Base-by-base conservation (phyloP, 2,888 invertebrate species). In the Trachelus stipa region DNA sequence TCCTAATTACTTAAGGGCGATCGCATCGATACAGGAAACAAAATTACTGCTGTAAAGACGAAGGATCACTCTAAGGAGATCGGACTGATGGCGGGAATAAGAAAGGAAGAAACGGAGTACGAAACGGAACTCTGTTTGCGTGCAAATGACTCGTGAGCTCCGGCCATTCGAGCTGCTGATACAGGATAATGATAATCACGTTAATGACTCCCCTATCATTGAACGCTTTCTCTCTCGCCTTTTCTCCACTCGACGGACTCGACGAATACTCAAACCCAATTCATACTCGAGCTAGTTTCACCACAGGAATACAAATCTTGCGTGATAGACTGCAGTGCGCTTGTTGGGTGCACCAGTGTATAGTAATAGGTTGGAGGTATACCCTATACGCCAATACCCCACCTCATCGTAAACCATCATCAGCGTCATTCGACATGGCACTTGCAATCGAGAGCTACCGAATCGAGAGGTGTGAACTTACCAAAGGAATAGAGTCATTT, bases 101-200 rank as follows among this genome's bases (percentile, higher is more conserved):
- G 69, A 33, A 69, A 69, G 30, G 11, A 69, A 69, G 15, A 40
- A 40, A 40, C 15, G 15, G 15, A 40, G 40, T 40, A 40, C 40
- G 40, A 40, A 40, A 40, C 15, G 15, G 40, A 33, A 33, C 69
- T 31, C 69, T 1, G 69, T 31, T 69, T 69, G 77, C 77, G 77
- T 77, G 77, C 33, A 30, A 31, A 33, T 12, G 37, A 69, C 40
- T 77, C 77, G 77, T 77, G 75, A 77, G 74, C 68, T 69, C 35
- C 31, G n/a, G 74, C 77, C 69, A 77, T 77, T 73, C 73, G 74
- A 35, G 68, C 68, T n/a, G 73, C 77, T 77, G 77, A 77, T 77
- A 77, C 74, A 40, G 23, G 77, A 77, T 77, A 75, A 77, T 77
- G 74, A 77, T 77, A 75, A 77, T 77, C 77, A 77, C 69, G 69